Evolutionary conservation across 2,888 invertebrate species (phyloP).

Genomic region (Rambutsinella grinnellia): DNA sequence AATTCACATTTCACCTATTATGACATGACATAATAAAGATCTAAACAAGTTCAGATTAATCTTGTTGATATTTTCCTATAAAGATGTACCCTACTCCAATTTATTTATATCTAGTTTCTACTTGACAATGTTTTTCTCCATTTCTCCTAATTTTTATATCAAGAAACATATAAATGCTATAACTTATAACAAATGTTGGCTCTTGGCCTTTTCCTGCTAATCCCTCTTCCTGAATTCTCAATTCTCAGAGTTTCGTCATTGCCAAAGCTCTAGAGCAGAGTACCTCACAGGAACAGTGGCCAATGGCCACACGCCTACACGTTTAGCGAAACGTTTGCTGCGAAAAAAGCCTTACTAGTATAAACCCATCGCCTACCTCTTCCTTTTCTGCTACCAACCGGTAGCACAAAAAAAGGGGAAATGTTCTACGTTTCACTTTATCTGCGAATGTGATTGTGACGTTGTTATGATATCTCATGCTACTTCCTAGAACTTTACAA

Average conservation of each 20-base stretch:
- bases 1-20: no score
- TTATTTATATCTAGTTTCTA: no score
- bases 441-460: background rate
- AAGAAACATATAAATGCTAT: no score
- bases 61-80: no score
- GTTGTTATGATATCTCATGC: background rate
- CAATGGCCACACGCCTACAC: constrained; percentile 50
- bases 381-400: background rate
- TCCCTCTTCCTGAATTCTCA: constrained; percentile 20
- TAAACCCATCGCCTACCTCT: background rate
- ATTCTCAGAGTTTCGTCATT: background rate
- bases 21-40: no score
- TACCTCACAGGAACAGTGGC: constrained; percentile 10
- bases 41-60: no score
- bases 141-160: no score
- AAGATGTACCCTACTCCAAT: no score
- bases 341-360: background rate
- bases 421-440: no score
- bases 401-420: background rate
- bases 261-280: background rate
- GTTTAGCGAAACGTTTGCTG: background rate
- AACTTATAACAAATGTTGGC: no score
- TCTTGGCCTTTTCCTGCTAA: background rate
- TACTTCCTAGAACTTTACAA: background rate
- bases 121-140: no score